These are phyloP conservation scores for Eudasyphora cyanicolor DNA, from an alignment of 2,888 invertebrate genomes.

Conservation along the genomic window DNA sequence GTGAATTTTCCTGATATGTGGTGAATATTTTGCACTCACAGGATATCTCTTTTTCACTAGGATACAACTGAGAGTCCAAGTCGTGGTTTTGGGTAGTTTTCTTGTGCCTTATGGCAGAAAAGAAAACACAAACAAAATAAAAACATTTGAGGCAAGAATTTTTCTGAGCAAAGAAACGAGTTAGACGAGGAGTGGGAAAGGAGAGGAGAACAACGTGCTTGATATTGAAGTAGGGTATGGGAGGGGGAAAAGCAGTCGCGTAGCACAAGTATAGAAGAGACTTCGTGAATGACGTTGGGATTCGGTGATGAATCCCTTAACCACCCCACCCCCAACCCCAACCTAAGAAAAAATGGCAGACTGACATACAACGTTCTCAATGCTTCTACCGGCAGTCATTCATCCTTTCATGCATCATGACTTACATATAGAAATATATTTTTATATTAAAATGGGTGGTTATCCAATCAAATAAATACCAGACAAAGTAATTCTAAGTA, in stretches of 20 bases:
- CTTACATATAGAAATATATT: background rate
- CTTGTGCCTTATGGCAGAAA: background rate
- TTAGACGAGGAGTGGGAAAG: too few relatives aligned
- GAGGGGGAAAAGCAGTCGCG: background rate
- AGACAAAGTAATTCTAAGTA: too few relatives aligned
- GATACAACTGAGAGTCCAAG: background rate
- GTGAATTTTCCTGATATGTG: background rate
- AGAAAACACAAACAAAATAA: background rate
- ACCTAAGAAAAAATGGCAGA: background rate
- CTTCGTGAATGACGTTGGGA: constrained; percentile 52
- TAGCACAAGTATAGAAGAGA: constrained; percentile 28
- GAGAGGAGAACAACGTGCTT: too few relatives aligned
- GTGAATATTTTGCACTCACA: background rate
- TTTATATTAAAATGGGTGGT: background rate
- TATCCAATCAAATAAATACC: too few relatives aligned
- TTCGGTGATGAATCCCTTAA: constrained; percentile 42
- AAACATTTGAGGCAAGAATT: background rate
- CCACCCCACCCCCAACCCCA: background rate
- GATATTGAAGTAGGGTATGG: background rate
- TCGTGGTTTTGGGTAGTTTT: background rate
- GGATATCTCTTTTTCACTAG: background rate
- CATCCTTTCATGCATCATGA: background rate
- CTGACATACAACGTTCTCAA: background rate
- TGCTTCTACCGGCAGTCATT: constrained; percentile 14
- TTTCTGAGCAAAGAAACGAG: too few relatives aligned